phyloP scores from a whole-genome alignment of 2,113 vertebrate genomes.

The Cochlearius cochlearius region DNA sequence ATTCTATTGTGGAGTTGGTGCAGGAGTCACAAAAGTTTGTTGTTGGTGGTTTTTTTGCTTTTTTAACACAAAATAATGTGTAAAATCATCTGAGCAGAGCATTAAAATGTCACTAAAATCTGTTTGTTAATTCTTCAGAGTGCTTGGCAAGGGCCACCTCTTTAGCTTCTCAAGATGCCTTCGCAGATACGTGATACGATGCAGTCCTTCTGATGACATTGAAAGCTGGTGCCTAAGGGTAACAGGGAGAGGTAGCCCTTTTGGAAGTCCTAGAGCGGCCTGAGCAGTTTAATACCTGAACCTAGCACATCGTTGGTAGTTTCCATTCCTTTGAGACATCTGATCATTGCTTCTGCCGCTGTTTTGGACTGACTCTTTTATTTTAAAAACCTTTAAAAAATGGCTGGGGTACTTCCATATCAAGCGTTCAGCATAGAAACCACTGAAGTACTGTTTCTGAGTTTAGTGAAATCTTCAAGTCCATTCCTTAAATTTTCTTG shows the following conservation, averaged over 20 bases:
- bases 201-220: not conserved
- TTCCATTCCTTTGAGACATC: not conserved
- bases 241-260: not conserved
- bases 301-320: not conserved
- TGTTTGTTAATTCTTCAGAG: not conserved
- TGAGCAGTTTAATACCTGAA: not conserved
- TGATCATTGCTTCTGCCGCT: not conserved
- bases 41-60: not conserved
- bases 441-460: not conserved
- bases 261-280: not conserved
- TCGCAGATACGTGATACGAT: fast-evolving
- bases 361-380: not conserved
- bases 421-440: not conserved
- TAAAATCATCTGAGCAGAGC: not conserved
- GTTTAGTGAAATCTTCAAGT: not conserved
- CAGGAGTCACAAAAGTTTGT: not conserved
- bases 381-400: not conserved
- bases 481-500: not conserved
- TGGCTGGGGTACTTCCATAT: not conserved
- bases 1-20: not conserved
- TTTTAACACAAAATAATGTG: not conserved
- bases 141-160: not conserved
- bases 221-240: not conserved
- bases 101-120: not conserved
- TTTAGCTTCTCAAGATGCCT: not conserved